Conservation (phyloP, 2,797 vertebrate genomes). For the Myotis vivesi region DNA sequence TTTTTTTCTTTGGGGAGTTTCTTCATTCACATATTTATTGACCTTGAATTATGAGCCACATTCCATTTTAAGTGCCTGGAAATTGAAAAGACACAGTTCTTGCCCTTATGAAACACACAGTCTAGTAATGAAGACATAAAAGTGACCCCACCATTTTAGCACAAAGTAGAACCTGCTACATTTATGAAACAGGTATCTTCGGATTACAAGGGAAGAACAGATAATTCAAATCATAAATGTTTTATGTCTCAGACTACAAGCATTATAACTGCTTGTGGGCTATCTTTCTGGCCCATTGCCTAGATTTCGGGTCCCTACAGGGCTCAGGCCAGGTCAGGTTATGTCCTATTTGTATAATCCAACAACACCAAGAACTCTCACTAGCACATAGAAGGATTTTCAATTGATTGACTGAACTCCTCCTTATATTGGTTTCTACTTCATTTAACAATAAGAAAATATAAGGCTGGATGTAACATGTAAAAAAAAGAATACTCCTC, state of each 20-base stretch:
- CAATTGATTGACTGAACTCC: neutral
- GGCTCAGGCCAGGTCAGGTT: too few relatives aligned
- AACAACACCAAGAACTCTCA: neutral
- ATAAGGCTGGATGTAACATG: neutral
- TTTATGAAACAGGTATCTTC: too few relatives aligned
- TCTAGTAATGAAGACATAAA: neutral
- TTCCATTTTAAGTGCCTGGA: neutral
- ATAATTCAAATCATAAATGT: neutral
- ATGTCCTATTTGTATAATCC: neutral
- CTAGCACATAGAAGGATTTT: neutral
- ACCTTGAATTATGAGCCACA: neutral
- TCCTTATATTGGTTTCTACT: neutral
- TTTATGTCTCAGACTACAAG: neutral
- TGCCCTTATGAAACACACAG: neutral
- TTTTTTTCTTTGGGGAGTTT: neutral
- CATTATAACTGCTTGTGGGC: neutral
- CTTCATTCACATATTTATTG: neutral
- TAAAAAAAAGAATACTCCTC: neutral
- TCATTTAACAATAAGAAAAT: neutral
- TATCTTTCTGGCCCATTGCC: fast-evolving
- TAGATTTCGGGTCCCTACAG: neutral
- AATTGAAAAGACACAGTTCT: neutral
- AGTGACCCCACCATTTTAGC: neutral
- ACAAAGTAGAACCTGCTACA: neutral
- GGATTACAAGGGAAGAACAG: neutral